phyloP scores from a whole-genome alignment of 2,888 invertebrate species.

The Tipula helvola region DNA sequence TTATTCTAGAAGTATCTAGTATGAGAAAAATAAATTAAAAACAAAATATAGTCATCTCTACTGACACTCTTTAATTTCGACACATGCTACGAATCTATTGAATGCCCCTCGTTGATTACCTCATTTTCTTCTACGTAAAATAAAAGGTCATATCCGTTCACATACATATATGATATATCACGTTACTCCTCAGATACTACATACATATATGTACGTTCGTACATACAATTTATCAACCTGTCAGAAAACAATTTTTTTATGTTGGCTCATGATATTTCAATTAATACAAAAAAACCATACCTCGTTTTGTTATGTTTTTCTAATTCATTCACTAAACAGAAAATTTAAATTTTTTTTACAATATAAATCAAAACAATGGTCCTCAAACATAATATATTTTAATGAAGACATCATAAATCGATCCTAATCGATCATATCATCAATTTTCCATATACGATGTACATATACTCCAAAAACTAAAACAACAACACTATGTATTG shows the following conservation, averaged over 20 bases:
- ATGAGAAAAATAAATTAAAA: too few relatives aligned
- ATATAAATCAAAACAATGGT: background rate
- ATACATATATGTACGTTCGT: background rate
- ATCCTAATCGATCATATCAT: slow-evolving; percentile 4
- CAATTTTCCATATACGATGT: background rate
- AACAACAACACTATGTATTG: background rate
- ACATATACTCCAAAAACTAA: background rate
- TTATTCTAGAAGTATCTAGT: too few relatives aligned
- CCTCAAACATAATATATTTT: background rate
- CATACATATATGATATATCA: background rate
- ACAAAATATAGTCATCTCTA: too few relatives aligned
- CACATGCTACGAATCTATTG: background rate
- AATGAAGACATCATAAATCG: background rate
- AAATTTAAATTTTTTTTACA: background rate
- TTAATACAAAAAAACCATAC: background rate
- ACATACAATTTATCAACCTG: background rate
- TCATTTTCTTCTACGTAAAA: background rate
- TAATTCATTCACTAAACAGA: background rate
- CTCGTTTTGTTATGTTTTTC: background rate
- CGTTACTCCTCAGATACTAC: background rate
- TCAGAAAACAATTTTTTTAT: background rate
- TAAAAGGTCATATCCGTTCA: background rate
- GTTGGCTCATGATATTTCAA: background rate
- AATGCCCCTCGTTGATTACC: background rate
- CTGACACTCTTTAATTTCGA: too few relatives aligned